Percentiles rank a stretch among this genome's conserved stretches.
These are phyloP conservation scores for Argentina silus DNA, from an alignment of 2,797 vertebrate genomes.

Conservation along the genomic window DNA sequence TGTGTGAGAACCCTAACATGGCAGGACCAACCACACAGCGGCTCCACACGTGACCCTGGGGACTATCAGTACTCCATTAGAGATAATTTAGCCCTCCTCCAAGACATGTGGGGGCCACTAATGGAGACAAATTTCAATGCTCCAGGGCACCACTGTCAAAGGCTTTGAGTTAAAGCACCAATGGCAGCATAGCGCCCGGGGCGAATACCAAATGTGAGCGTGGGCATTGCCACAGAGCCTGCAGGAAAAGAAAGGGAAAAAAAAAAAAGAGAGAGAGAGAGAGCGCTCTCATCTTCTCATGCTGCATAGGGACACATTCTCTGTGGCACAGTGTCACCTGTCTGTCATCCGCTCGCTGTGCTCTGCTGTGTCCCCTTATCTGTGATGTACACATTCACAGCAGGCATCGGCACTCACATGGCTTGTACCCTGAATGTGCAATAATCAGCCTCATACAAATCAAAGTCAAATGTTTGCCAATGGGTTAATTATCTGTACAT, in stretches of 20 bases:
- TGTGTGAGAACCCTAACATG: slow-evolving; percentile 31
- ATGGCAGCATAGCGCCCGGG: slow-evolving; percentile 24
- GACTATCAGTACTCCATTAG: slow-evolving; percentile 59
- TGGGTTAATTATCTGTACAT: too few species aligned
- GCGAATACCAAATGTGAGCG: slow-evolving; percentile 23
- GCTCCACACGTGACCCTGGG: slow-evolving; percentile 23
- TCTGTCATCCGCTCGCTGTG: background rate
- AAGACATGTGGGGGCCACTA: slow-evolving; percentile 47
- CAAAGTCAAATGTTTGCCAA: too few species aligned
- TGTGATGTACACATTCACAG: background rate
- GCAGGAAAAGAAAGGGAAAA: background rate
- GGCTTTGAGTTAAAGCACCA: slow-evolving; percentile 42
- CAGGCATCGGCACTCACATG: too few species aligned
- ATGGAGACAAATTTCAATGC: slow-evolving; percentile 55
- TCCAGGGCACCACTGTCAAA: slow-evolving; percentile 42
- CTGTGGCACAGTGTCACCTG: background rate
- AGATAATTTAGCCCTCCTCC: slow-evolving; percentile 48
- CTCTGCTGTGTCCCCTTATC: background rate
- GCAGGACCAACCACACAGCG: slow-evolving; percentile 25
- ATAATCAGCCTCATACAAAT: too few species aligned
- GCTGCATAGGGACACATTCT: background rate
- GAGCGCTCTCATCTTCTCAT: background rate
- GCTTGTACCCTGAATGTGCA: too few species aligned
- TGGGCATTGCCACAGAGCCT: slow-evolving; percentile 20
- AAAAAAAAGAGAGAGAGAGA: background rate